phyloP scores from a whole-genome alignment of 2,113 vertebrate genomes.

The Ceratotherium simum region DNA sequence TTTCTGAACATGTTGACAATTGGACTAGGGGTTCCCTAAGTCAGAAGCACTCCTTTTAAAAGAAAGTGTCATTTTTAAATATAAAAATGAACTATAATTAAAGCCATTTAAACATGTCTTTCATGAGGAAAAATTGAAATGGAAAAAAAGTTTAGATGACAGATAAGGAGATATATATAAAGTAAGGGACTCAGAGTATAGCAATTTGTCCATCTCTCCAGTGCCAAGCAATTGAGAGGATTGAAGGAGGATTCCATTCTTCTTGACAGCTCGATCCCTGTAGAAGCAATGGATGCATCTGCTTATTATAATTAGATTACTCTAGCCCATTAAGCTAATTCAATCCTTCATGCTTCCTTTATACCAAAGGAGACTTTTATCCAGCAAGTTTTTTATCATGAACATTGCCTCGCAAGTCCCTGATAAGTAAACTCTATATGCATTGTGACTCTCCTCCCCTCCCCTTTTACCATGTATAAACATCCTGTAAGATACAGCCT shows the following conservation, averaged over 20 bases:
- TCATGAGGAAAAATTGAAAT: constrained; percentile 17
- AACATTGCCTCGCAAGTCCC: not conserved
- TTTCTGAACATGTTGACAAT: not conserved
- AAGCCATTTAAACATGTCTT: not conserved
- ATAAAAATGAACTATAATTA: constrained; percentile 17
- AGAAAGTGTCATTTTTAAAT: not conserved
- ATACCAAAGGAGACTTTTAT: not conserved
- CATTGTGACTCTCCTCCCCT: not conserved
- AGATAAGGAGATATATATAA: constrained; percentile 13
- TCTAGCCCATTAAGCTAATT: constrained; percentile 1
- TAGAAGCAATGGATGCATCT: not conserved
- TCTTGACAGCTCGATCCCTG: not conserved
- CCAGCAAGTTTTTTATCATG: not conserved
- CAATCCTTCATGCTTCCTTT: not conserved
- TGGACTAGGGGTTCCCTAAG: not conserved
- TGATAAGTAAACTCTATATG: not conserved
- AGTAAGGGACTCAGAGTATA: not conserved
- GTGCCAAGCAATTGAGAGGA: not conserved
- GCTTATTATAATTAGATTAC: not conserved
- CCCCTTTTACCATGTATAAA: not conserved
- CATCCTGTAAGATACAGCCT: not conserved
- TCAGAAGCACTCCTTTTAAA: constrained; percentile 12
- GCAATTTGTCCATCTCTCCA: constrained; percentile 34
- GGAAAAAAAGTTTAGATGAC: not conserved
- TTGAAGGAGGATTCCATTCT: not conserved